Evolutionary conservation across 1,140 invertebrate species (phyloP).

Genomic region (Cardiocondyla obscurior): DNA sequence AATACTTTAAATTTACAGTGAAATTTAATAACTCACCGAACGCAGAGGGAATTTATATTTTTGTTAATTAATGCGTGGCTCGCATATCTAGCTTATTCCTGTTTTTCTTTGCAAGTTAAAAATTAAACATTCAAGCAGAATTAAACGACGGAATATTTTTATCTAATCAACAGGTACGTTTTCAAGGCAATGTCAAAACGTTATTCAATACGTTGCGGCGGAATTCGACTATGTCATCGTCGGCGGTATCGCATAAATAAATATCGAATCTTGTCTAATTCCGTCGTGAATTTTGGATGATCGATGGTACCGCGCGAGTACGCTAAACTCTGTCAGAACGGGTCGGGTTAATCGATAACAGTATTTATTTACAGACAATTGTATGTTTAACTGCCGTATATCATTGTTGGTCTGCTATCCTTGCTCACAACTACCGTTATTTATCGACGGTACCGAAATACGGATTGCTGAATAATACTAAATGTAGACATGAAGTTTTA

Average conservation of each 20-base stretch:
- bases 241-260: slow-evolving; percentile 15
- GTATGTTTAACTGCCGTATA: slow-evolving; percentile 46
- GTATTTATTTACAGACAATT: slow-evolving; percentile 56
- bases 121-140: slow-evolving; percentile 30
- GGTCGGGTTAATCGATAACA: slow-evolving; percentile 33
- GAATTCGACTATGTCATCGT: neutral
- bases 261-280: slow-evolving; percentile 43
- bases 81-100: slow-evolving; percentile 45
- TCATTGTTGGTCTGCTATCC: slow-evolving; percentile 38
- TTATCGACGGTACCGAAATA: slow-evolving; percentile 9
- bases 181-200: slow-evolving; percentile 8
- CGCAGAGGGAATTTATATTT: slow-evolving; percentile 54
- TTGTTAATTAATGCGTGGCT: slow-evolving; percentile 54
- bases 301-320: slow-evolving; percentile 13
- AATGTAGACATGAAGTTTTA: slow-evolving; percentile 7
- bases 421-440: slow-evolving; percentile 28
- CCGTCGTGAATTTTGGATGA: slow-evolving; percentile 38
- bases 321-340: slow-evolving; percentile 20
- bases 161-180: slow-evolving; percentile 49
- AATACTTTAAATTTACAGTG: slow-evolving; percentile 54
- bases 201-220: neutral
- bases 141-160: slow-evolving; percentile 35
- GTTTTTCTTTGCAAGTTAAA: slow-evolving; percentile 45
- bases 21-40: slow-evolving; percentile 57
- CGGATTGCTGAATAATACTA: slow-evolving; percentile 7